Percentiles rank a stretch among this genome's conserved stretches.
Evolutionary conservation across 2,113 vertebrate species (phyloP).

Genomic region (Phylloscopus trochiloides): DNA sequence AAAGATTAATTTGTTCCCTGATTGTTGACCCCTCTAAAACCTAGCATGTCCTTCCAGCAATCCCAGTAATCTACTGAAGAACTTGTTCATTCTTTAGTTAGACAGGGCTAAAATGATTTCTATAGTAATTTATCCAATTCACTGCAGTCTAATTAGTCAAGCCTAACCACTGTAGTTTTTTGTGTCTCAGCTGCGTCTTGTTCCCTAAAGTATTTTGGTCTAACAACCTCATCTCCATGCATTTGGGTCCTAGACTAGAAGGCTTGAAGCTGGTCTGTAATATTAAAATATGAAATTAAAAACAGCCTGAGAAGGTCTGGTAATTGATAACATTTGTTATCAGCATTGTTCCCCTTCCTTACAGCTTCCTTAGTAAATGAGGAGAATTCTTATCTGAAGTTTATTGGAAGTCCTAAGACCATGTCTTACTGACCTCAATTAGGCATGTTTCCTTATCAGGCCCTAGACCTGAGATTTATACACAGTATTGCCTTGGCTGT

Average conservation of each 20-base stretch:
- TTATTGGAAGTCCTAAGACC: neutral
- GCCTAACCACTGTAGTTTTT: neutral
- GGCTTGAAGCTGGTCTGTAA: neutral
- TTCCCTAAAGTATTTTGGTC: neutral
- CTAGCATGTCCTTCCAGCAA: neutral
- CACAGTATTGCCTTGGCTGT: neutral
- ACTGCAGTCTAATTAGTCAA: neutral
- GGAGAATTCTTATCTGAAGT: neutral
- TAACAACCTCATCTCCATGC: neutral
- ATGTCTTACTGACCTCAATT: neutral
- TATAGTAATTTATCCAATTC: neutral
- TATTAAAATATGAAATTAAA: neutral
- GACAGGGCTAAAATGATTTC: neutral
- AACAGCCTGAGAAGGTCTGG: neutral
- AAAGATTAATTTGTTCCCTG: neutral
- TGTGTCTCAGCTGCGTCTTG: neutral
- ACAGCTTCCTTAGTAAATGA: neutral
- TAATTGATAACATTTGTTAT: neutral
- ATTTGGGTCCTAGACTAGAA: neutral
- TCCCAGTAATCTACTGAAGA: neutral
- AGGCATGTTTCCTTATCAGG: neutral
- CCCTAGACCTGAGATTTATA: neutral
- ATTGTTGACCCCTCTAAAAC: neutral
- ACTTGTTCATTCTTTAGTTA: neutral
- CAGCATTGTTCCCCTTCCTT: neutral